phyloP scores from a whole-genome alignment of 2,113 vertebrate genomes.

The Cichladusa arquata region DNA sequence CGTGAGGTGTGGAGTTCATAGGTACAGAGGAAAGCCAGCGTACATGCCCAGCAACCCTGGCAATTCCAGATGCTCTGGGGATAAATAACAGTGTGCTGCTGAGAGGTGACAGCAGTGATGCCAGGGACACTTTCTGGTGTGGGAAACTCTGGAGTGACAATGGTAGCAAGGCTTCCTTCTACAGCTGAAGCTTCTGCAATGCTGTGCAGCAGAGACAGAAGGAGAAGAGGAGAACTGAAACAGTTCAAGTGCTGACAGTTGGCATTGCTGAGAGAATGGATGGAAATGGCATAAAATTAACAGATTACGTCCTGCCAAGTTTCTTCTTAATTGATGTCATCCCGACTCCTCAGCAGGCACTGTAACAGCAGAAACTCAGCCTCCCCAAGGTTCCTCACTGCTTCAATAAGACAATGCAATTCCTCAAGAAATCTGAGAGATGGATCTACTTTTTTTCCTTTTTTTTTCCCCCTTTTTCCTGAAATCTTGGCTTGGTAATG shows the following conservation, averaged over 20 bases:
- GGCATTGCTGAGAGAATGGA: constrained; percentile 33
- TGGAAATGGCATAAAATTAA: constrained; percentile 56
- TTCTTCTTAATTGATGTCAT: constrained; percentile 46
- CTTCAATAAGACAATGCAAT: background rate
- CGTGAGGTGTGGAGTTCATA: background rate
- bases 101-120: background rate
- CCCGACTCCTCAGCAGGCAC: background rate
- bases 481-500: background rate
- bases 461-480: no score
- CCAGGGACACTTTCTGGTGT: background rate
- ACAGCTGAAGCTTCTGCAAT: background rate
- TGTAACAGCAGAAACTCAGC: background rate
- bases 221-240: constrained; percentile 24
- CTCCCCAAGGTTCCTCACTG: background rate
- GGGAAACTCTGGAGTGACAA: background rate
- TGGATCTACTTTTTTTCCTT: background rate
- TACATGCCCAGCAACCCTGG: background rate
- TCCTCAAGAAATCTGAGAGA: background rate
- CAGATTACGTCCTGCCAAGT: constrained; percentile 46
- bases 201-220: constrained; percentile 10
- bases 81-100: background rate
- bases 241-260: constrained; percentile 47
- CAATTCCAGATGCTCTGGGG: background rate
- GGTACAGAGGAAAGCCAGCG: background rate
- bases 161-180: background rate